Evolutionary conservation across 1,140 invertebrate genomes (phyloP).

Genomic region (Drosophila triauraria): DNA sequence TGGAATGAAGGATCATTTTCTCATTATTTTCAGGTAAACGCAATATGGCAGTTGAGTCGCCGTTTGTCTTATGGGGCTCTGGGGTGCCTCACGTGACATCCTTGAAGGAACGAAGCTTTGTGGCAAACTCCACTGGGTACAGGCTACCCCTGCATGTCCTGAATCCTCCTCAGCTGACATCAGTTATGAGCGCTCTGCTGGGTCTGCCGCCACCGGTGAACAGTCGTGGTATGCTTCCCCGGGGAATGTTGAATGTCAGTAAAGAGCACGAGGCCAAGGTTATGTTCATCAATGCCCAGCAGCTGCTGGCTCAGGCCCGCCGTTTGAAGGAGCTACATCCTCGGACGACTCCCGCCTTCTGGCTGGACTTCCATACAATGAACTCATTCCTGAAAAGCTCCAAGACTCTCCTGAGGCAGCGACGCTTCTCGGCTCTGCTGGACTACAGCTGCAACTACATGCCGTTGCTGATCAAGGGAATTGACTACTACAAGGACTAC

Average conservation of each 20-base stretch:
- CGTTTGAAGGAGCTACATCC: constrained; percentile 61
- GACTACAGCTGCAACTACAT: constrained; percentile 51
- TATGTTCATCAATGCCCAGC: constrained; percentile 89
- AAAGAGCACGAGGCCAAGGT: constrained; percentile 87
- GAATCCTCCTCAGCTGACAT: constrained; percentile 94
- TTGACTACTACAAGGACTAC: constrained; percentile 91
- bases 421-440: constrained; percentile 37
- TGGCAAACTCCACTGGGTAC: constrained; percentile 10
- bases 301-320: constrained; percentile 90
- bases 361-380: constrained; percentile 32
- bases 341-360: constrained; percentile 28
- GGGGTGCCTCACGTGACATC: constrained; percentile 87
- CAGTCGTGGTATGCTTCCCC: constrained; percentile 91
- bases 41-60: constrained; percentile 95
- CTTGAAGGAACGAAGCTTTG: constrained; percentile 29
- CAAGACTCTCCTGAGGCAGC: constrained; percentile 26
- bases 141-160: constrained; percentile 86
- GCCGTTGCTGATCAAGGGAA: constrained; percentile 85
- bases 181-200: constrained; percentile 93
- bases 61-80: constrained; percentile 96
- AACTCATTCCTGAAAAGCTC: constrained; percentile 26
- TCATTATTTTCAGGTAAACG: constrained; percentile 91
- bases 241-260: constrained; percentile 87
- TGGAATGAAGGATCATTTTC: neutral
- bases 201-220: constrained; percentile 95